Conservation (phyloP, 1,140 invertebrate species). For the Euwallacea similis region DNA sequence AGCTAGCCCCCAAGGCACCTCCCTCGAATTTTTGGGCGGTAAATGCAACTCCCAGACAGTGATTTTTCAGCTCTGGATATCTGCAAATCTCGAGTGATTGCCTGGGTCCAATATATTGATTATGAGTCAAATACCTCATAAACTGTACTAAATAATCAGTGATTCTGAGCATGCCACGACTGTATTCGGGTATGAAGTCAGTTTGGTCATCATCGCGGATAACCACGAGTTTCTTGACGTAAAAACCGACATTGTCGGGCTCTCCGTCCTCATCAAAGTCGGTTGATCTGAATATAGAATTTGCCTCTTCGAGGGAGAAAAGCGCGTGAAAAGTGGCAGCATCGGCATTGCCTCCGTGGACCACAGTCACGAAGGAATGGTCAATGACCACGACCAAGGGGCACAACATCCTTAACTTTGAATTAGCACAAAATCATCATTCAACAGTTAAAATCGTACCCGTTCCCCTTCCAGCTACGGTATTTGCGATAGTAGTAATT, state of each 20-base stretch:
- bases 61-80: conserved; percentile 46
- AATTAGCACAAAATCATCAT: background rate
- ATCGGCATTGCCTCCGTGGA: conserved; percentile 29
- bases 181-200: conserved; percentile 30
- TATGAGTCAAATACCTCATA: conserved; percentile 25
- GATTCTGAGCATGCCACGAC: background rate
- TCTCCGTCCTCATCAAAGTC: conserved; percentile 44
- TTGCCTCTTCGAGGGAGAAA: conserved; percentile 40
- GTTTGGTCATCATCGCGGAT: conserved; percentile 8
- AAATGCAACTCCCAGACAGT: conserved; percentile 43
- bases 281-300: conserved; percentile 41
- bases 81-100: conserved; percentile 40
- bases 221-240: conserved; percentile 37
- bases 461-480: conserved; percentile 10
- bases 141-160: conserved; percentile 15
- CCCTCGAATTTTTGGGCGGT: conserved; percentile 41
- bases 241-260: conserved; percentile 44
- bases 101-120: conserved; percentile 3
- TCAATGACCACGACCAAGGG: conserved; percentile 36
- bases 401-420: conserved; percentile 33
- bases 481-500: background rate
- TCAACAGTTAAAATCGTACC: conserved; percentile 2
- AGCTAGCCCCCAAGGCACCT: conserved; percentile 41
- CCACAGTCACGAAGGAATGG: conserved; percentile 31
- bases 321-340: conserved; percentile 33